These are phyloP conservation scores for Epizoanthus illoricatus DNA, from an alignment of 92 coral and sea anemone species.

Conservation along the genomic window DNA sequence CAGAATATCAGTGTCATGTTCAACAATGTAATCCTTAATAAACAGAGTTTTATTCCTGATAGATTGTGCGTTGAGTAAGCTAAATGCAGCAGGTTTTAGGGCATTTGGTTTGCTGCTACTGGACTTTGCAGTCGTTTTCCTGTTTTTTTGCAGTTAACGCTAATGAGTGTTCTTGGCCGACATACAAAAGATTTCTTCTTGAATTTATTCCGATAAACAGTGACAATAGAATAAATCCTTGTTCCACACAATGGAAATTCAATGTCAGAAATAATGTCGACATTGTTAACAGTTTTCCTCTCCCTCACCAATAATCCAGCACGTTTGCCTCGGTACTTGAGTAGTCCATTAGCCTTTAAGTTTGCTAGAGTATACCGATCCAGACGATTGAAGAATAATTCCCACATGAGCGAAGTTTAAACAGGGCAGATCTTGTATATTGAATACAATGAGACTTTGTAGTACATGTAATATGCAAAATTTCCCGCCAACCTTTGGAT, in stretches of 20 bases:
- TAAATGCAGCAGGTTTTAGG: not conserved
- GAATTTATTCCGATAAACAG: not conserved
- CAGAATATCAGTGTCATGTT: too few species aligned
- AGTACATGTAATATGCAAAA: not conserved
- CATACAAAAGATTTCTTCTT: not conserved
- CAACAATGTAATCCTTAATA: too few species aligned
- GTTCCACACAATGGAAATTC: not conserved
- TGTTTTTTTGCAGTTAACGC: too few species aligned
- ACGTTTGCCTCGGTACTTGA: constrained; percentile 16
- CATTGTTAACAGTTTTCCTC: not conserved
- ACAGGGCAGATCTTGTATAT: not conserved
- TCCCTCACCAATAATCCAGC: not conserved
- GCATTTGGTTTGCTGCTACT: not conserved
- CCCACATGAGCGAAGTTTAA: not conserved
- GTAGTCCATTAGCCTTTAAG: not conserved
- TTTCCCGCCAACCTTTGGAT: not conserved
- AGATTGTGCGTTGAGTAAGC: not conserved
- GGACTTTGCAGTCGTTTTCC: too few species aligned
- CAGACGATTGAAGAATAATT: not conserved
- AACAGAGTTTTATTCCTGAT: too few species aligned
- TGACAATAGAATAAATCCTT: not conserved
- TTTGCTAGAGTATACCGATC: not conserved
- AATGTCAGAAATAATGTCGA: constrained; percentile 6
- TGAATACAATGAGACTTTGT: not conserved
- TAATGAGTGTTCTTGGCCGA: constrained; percentile 3